Percentiles rank a stretch among this genome's conserved stretches.
These are phyloP conservation scores for Sesamia nonagrioides DNA, from an alignment of 1,140 invertebrate species.

Conservation along the genomic window DNA sequence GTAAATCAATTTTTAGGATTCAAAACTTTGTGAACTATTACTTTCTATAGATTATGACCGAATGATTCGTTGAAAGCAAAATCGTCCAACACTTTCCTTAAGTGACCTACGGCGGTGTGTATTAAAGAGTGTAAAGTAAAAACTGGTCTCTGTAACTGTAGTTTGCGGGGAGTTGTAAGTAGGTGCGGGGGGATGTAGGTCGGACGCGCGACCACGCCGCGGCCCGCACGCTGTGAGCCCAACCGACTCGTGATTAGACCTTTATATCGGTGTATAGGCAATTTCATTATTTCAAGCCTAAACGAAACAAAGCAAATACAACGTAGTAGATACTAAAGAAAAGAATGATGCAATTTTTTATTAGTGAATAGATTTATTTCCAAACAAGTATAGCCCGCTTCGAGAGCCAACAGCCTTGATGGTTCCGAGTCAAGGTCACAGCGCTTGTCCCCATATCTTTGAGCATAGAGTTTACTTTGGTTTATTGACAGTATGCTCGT, in stretches of 20 bases:
- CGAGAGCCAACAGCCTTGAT: slow-evolving; percentile 37
- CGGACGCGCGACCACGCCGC: slow-evolving; percentile 53
- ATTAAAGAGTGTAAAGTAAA: slow-evolving; percentile 73
- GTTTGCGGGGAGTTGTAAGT: slow-evolving; percentile 58
- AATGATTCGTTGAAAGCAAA: slow-evolving; percentile 80
- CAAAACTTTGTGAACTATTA: slow-evolving; percentile 65
- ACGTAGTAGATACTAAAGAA: neutral
- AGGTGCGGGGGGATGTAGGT: slow-evolving; percentile 61
- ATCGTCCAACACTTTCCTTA: slow-evolving; percentile 84
- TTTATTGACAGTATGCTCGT: slow-evolving; percentile 17
- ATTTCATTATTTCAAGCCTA: neutral
- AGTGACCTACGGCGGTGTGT: slow-evolving; percentile 70
- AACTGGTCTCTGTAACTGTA: slow-evolving; percentile 84
- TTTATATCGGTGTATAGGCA: slow-evolving; percentile 26
- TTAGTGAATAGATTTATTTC: slow-evolving; percentile 6
- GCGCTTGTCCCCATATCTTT: slow-evolving; percentile 25
- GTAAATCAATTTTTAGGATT: slow-evolving; percentile 20
- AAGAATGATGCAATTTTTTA: slow-evolving; percentile 2
- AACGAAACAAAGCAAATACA: neutral
- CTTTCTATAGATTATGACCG: slow-evolving; percentile 79
- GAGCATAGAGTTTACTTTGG: slow-evolving; percentile 35
- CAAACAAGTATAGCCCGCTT: slow-evolving; percentile 9
- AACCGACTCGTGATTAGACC: slow-evolving; percentile 32
- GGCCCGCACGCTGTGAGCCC: neutral
- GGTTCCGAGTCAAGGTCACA: slow-evolving; percentile 42